A percentile compares a stretch with the other conserved stretches of the same genome.
These are phyloP conservation scores for Holcopasites calliopsidis DNA, from an alignment of 1,140 invertebrate genomes.

Conservation along the genomic window DNA sequence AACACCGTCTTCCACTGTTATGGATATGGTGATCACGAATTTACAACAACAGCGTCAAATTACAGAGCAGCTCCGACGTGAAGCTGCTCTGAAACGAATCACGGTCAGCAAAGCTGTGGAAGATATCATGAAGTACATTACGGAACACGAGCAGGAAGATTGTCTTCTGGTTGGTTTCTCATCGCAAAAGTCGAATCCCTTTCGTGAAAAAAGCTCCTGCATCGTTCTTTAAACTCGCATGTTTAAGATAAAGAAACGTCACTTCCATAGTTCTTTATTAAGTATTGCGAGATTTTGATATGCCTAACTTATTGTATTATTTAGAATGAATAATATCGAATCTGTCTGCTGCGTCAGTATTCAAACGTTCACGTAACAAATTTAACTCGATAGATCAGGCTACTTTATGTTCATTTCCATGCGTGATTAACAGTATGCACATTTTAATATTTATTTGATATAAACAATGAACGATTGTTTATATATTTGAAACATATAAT, in stretches of 20 bases:
- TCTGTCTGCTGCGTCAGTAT: background rate
- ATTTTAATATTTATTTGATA: background rate
- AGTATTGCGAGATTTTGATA: conserved; percentile 10
- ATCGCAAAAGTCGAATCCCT: conserved; percentile 97
- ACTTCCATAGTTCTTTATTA: background rate
- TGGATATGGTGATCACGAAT: conserved; percentile 94
- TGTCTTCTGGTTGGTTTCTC: conserved; percentile 97
- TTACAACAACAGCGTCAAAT: conserved; percentile 95
- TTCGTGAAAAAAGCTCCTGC: conserved; percentile 97
- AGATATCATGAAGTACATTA: conserved; percentile 96
- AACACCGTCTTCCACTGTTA: conserved; percentile 78
- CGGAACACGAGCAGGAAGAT: conserved; percentile 96
- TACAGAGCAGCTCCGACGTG: conserved; percentile 95
- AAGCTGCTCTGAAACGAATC: conserved; percentile 93
- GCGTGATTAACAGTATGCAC: background rate
- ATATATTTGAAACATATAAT: background rate
- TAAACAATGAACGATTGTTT: background rate
- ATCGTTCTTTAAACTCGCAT: conserved; percentile 84
- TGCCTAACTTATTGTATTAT: conserved; percentile 10
- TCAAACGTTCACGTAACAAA: background rate
- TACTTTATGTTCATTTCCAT: background rate
- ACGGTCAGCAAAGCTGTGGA: conserved; percentile 93
- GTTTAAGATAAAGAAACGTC: conserved; percentile 33
- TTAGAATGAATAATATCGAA: background rate
- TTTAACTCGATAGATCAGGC: background rate